These are phyloP conservation scores for Epizoanthus stellaris DNA, from an alignment of 92 coral and sea anemone genomes.

Conservation along the genomic window DNA sequence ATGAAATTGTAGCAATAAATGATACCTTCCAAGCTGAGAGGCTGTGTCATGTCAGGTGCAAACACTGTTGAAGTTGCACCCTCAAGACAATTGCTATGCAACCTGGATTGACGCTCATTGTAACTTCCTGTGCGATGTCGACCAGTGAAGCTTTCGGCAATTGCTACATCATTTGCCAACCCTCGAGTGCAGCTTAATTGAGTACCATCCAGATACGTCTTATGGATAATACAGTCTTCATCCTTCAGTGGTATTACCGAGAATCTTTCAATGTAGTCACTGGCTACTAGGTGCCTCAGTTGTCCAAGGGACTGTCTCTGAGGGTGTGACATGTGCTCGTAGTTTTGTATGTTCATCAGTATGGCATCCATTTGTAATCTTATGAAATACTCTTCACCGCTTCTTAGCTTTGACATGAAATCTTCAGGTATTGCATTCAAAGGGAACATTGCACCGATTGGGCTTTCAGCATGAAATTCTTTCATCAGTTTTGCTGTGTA, in stretches of 20 bases:
- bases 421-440: conserved; percentile 57
- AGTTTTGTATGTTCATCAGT: conserved; percentile 66
- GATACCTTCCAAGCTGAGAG: conserved; percentile 46
- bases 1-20: background rate
- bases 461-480: conserved; percentile 46
- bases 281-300: conserved; percentile 67
- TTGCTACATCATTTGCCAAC: conserved; percentile 42
- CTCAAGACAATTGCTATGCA: conserved; percentile 69
- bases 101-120: conserved; percentile 67
- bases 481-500: conserved; percentile 44
- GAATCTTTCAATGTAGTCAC: conserved; percentile 64
- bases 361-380: conserved; percentile 84
- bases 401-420: conserved; percentile 68
- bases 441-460: conserved; percentile 63
- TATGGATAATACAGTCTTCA: conserved; percentile 65
- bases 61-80: conserved; percentile 34
- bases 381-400: conserved; percentile 74
- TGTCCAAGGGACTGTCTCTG: conserved; percentile 62
- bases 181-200: conserved; percentile 74
- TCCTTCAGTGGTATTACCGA: conserved; percentile 60
- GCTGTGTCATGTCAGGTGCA: conserved; percentile 23
- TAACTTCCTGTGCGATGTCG: conserved; percentile 82
- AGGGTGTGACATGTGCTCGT: conserved; percentile 64
- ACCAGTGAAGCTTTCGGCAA: conserved; percentile 57
- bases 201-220: conserved; percentile 69